Conservation (phyloP, 1,140 invertebrate genomes). For the Psilanteris sp. region DNA sequence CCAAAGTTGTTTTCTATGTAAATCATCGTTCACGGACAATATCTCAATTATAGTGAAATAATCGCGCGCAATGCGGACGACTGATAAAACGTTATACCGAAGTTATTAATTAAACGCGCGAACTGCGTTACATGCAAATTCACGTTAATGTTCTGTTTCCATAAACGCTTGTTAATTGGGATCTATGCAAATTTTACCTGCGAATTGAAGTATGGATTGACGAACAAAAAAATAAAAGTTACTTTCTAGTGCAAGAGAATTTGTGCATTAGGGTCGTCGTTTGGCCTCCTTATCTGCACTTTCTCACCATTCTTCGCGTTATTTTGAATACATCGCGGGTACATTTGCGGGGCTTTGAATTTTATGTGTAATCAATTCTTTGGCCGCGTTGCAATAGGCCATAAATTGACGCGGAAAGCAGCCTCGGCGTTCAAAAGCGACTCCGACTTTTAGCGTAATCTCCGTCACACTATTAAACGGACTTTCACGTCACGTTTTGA, state of each 20-base stretch:
- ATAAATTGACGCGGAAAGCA: slow-evolving; percentile 48
- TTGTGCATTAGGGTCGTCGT: slow-evolving; percentile 28
- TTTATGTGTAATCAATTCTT: slow-evolving; percentile 54
- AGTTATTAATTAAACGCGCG: no score
- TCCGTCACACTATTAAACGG: slow-evolving; percentile 39
- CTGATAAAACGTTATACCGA: no score
- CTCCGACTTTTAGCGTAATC: slow-evolving; percentile 49
- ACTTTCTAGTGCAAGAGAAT: slow-evolving; percentile 23
- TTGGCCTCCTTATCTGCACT: slow-evolving; percentile 29
- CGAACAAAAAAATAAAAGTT: slow-evolving; percentile 7
- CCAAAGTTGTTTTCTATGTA: no score
- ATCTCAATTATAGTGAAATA: no score
- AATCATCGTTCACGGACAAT: no score
- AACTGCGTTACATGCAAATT: no score
- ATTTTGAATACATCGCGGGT: slow-evolving; percentile 14
- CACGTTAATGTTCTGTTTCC: no score
- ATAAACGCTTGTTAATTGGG: neutral
- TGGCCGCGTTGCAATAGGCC: slow-evolving; percentile 15
- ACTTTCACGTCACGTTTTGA: slow-evolving; percentile 57
- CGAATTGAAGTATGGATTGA: neutral
- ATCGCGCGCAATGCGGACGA: no score
- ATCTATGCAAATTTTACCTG: neutral
- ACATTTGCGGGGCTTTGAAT: slow-evolving; percentile 20
- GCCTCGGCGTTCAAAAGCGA: slow-evolving; percentile 29
- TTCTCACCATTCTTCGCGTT: slow-evolving; percentile 27